Percentiles rank a stretch among this genome's conserved stretches.
phyloP scores from a whole-genome alignment of 2,113 vertebrate species.

The Ciconia maguari region DNA sequence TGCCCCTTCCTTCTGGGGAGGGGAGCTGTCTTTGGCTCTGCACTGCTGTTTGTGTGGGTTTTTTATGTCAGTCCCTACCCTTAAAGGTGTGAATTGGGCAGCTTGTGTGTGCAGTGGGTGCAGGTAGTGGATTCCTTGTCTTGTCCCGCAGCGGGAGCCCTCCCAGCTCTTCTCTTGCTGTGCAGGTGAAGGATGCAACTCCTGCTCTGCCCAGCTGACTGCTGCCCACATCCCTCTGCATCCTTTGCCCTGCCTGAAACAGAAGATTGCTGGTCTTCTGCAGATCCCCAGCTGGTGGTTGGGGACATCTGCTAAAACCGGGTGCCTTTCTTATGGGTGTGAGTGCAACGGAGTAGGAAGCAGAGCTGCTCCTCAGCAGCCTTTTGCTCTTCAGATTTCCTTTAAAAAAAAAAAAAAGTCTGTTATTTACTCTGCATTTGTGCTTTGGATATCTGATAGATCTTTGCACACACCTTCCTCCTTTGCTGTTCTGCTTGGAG shows the following conservation, averaged over 20 bases:
- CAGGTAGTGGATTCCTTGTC: neutral
- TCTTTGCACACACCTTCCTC: neutral
- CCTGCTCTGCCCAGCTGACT: neutral
- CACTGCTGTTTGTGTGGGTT: rapidly evolving
- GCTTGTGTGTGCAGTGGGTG: rapidly evolving
- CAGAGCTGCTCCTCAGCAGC: neutral
- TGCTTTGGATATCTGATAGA: neutral
- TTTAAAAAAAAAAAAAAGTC: neutral
- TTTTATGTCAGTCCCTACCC: neutral
- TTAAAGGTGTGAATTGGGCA: neutral
- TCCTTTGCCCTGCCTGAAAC: too few species aligned
- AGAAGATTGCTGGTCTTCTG: neutral
- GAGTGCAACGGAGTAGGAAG: neutral
- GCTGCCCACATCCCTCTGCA: neutral
- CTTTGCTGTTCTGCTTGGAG: neutral
- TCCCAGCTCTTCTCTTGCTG: neutral
- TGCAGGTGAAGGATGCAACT: neutral
- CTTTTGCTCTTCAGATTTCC: neutral
- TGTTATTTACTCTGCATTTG: neutral
- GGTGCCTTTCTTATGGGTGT: neutral
- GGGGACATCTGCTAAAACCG: neutral
- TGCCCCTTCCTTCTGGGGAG: too few species aligned
- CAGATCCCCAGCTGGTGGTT: neutral
- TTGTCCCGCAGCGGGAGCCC: neutral
- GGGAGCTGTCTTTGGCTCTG: neutral